Conservation (phyloP, 2,797 vertebrate genomes). For the Cyprinodon diabolis region DNA sequence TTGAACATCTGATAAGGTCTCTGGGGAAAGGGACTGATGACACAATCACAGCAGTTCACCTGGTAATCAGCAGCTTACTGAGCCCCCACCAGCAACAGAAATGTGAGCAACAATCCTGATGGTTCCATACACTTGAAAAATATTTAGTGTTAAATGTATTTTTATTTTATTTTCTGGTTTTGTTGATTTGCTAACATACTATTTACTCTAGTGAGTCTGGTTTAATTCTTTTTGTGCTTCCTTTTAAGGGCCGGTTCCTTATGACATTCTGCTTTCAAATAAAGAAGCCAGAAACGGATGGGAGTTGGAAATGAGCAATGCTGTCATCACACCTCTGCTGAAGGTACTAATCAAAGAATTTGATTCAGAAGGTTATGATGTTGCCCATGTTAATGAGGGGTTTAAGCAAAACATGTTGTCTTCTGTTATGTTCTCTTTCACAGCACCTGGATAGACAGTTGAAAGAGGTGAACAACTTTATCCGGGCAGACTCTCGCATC, state of each 20-base stretch:
- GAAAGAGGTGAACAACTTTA: constrained; percentile 74
- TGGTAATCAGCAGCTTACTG: constrained; percentile 80
- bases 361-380: background rate
- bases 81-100: constrained; percentile 50
- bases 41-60: constrained; percentile 77
- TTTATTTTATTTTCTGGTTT: background rate
- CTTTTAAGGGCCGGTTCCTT: constrained; percentile 74
- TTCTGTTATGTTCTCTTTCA: background rate
- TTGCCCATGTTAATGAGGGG: background rate
- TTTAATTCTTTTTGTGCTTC: background rate
- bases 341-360: constrained; percentile 72
- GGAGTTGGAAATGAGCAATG: constrained; percentile 80
- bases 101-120: constrained; percentile 74
- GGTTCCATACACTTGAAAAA: background rate
- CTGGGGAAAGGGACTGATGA: constrained; percentile 90
- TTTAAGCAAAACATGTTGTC: background rate
- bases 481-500: constrained; percentile 86
- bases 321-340: constrained; percentile 80
- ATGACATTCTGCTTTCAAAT: constrained; percentile 77
- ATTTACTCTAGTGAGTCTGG: background rate
- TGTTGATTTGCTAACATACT: background rate
- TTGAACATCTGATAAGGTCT: constrained; percentile 81
- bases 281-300: constrained; percentile 87
- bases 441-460: constrained; percentile 84
- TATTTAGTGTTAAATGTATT: background rate